These are phyloP conservation scores for Alectura lathami DNA, from an alignment of 2,113 vertebrate genomes.

Conservation along the genomic window DNA sequence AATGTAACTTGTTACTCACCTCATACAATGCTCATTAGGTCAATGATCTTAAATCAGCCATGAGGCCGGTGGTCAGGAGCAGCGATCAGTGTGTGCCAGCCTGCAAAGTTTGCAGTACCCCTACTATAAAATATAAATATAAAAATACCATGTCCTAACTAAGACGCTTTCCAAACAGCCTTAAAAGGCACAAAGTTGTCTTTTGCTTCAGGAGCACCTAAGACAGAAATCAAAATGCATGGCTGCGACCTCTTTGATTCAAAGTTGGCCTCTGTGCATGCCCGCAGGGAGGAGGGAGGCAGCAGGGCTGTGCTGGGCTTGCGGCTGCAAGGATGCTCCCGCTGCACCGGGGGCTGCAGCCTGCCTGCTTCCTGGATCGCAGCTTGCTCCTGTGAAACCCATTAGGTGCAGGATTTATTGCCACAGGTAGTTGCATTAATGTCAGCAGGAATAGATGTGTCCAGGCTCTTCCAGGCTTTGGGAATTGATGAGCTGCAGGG, in stretches of 20 bases:
- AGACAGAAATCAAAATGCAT: accelerated
- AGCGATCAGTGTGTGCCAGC: not conserved
- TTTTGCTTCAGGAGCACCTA: not conserved
- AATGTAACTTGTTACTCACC: not conserved
- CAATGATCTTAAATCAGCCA: accelerated
- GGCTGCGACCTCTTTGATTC: not conserved
- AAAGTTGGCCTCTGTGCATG: accelerated
- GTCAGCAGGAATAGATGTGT: not conserved
- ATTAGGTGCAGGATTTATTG: not conserved
- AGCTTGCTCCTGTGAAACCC: not conserved
- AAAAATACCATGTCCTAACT: not conserved
- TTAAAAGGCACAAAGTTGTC: not conserved
- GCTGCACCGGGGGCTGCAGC: not conserved
- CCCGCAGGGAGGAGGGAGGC: not conserved
- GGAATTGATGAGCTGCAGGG: accelerated
- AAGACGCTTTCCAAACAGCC: not conserved
- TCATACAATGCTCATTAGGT: not conserved
- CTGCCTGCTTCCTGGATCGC: accelerated
- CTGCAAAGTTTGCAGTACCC: not conserved
- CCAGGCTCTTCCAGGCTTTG: accelerated
- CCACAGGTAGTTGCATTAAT: not conserved
- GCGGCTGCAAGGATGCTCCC: accelerated
- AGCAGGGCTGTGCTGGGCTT: accelerated
- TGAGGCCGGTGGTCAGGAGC: not conserved
- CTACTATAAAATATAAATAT: not conserved